Base-by-base conservation (phyloP, 2,113 vertebrate genomes). In the Mirza zaza region DNA sequence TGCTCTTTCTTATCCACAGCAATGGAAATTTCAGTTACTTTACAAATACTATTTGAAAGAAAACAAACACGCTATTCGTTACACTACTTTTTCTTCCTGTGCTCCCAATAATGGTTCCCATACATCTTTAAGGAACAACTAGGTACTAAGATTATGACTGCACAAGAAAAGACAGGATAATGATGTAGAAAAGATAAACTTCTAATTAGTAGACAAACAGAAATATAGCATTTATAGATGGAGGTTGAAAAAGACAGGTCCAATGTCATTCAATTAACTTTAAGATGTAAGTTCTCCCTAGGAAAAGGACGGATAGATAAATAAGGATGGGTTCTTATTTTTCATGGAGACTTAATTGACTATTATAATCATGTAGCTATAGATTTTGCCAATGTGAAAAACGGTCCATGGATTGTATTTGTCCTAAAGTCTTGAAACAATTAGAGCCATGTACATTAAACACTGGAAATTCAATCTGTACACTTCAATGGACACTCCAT, bases 371-470 rank as follows among this genome's bases (percentile, higher is more conserved):
- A 77, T 79, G 63, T 84, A 90, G 25, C 5, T 83, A 94, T 84
- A 79, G 70, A 90, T 94, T 92, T 77, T 50, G 79, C 3, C 27
- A 79, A 50, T 45, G 63, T 91, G 82, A 95, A 91, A 95, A 96
- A 80, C 85, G 9, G 3, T 3, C 52, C 5, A 45, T 36, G 81
- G 20, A 23, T 59, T 90, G 57, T 36, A 11, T 63, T 82, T 87
- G 27, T 84, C 55, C 59, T 96, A 84, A 92, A 50, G n/a, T 87
- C 15, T 77, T 86, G 63, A 84, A 94, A 61, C 14, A 90, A 80
- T 80, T 90, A 90, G 10, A 75, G 3, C 4, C 17, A 25, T 52
- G n/a, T 39, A 80, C 15, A 68, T 80, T 79, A 83, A 94, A 76
- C 42, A 90, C 27, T 45, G 21, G 20, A 76, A 79, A 34, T 89